A percentile compares a stretch with the other conserved stretches of the same genome.
These are phyloP conservation scores for Orussus abietinus DNA, from an alignment of 1,140 invertebrate genomes.

Conservation along the genomic window DNA sequence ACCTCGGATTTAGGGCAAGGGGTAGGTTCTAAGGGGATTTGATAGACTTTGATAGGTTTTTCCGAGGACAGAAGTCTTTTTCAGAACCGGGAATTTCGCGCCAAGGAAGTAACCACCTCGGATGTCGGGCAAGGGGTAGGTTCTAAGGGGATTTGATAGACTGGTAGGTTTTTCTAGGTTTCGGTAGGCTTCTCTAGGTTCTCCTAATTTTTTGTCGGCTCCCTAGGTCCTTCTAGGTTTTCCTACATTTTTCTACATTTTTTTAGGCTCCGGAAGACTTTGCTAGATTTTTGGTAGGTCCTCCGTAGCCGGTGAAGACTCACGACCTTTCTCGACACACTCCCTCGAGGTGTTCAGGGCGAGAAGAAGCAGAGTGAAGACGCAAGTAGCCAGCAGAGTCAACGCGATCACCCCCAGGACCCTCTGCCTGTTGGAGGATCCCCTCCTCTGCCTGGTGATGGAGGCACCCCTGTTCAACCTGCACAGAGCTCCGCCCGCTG, in stretches of 20 bases:
- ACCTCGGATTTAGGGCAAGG: no score
- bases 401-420: constrained; percentile 38
- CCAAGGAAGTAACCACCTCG: no score
- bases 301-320: constrained; percentile 25
- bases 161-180: neutral
- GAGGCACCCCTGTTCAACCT: constrained; percentile 35
- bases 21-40: constrained; percentile 3
- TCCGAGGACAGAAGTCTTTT: no score
- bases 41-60: neutral
- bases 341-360: constrained; percentile 34
- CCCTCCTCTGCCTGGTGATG: constrained; percentile 33
- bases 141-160: constrained; percentile 7
- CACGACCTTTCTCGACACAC: constrained; percentile 34
- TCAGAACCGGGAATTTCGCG: no score
- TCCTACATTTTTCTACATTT: neutral
- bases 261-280: neutral
- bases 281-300: constrained; percentile 9
- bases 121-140: neutral
- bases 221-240: neutral
- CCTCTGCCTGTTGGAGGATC: constrained; percentile 35
- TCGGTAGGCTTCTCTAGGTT: neutral
- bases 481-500: constrained; percentile 23
- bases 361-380: constrained; percentile 39
- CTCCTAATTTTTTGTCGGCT: neutral
- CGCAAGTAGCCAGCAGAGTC: constrained; percentile 33